Evolutionary conservation across 1,140 invertebrate species (phyloP).

Genomic region (Lethrus apterus): DNA sequence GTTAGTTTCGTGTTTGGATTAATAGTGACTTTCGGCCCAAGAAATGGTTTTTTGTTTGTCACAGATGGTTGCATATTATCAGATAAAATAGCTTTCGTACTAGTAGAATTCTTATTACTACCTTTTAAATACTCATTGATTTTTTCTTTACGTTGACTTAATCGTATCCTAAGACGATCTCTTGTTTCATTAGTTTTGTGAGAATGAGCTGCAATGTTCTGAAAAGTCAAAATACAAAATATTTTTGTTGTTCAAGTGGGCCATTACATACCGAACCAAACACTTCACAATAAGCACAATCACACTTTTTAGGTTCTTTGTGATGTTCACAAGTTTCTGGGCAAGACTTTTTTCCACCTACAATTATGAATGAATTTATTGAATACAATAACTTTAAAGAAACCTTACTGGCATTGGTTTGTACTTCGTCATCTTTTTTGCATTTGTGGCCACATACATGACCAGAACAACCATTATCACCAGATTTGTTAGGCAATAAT

Average conservation of each 20-base stretch:
- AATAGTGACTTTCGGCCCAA: neutral
- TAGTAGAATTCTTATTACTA: too few species aligned
- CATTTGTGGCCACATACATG: constrained; percentile 13
- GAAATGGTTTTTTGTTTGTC: neutral
- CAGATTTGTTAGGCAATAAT: neutral
- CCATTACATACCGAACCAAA: constrained; percentile 26
- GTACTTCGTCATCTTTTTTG: neutral
- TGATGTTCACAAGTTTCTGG: constrained; percentile 13
- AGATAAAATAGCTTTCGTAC: too few species aligned
- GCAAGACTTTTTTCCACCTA: neutral
- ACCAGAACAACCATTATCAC: constrained; percentile 1
- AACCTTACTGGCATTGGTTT: neutral
- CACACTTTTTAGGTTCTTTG: constrained; percentile 31
- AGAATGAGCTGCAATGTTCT: constrained; percentile 11
- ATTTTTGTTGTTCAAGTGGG: neutral
- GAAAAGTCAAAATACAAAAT: constrained; percentile 2
- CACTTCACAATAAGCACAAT: constrained; percentile 36
- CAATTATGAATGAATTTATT: neutral
- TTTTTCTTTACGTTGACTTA: constrained; percentile 36
- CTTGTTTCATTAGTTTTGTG: constrained; percentile 42
- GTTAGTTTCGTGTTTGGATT: constrained; percentile 2
- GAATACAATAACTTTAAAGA: neutral
- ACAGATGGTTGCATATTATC: neutral
- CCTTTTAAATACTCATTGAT: constrained; percentile 10
- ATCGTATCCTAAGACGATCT: constrained; percentile 42